Conservation (phyloP, 2,888 invertebrate genomes). For the Standfussiana lucernea region DNA sequence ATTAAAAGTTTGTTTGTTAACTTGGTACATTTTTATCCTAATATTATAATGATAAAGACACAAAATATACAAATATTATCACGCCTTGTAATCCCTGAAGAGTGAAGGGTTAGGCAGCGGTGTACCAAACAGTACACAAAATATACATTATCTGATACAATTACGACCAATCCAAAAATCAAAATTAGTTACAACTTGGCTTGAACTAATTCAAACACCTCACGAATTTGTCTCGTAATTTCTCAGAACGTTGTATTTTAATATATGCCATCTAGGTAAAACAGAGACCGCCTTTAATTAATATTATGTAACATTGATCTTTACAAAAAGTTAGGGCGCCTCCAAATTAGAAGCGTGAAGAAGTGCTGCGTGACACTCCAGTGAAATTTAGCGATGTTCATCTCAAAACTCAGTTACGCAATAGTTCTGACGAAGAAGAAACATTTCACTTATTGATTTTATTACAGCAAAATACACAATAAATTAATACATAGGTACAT, state of each 20-base stretch:
- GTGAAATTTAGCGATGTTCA: too few relatives aligned
- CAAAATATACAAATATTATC: neutral
- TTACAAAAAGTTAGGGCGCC: neutral
- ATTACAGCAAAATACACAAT: too few relatives aligned
- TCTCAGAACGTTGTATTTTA: neutral
- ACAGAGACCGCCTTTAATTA: neutral
- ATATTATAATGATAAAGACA: neutral
- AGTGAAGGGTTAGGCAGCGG: too few relatives aligned
- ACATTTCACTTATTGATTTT: too few relatives aligned
- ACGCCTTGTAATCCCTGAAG: too few relatives aligned
- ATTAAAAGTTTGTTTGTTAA: neutral
- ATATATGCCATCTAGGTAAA: neutral
- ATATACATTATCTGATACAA: neutral
- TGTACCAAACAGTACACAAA: too few relatives aligned
- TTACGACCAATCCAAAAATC: neutral
- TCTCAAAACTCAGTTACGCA: too few relatives aligned
- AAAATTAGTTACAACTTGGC: neutral
- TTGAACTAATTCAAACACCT: neutral
- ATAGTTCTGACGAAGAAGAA: too few relatives aligned
- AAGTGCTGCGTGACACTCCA: too few relatives aligned
- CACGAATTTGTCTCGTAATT: neutral
- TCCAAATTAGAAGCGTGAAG: too few relatives aligned
- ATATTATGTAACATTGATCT: neutral
- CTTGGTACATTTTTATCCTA: constrained; percentile 28
- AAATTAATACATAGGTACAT: too few relatives aligned